Evolutionary conservation across 1,140 invertebrate genomes (phyloP).

Genomic region (Hyphantria cunea): DNA sequence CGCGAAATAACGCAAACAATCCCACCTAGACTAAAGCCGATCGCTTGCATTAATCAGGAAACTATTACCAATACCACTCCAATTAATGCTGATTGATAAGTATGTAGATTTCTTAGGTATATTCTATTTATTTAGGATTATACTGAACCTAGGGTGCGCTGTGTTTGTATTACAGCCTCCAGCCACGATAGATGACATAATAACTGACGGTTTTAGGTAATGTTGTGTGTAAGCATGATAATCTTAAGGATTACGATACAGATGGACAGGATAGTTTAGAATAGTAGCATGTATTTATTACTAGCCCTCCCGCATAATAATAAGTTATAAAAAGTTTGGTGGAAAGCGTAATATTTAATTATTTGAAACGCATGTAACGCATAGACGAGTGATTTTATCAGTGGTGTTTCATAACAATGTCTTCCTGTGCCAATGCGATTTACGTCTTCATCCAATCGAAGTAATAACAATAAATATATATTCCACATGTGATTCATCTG

Average conservation of each 20-base stretch:
- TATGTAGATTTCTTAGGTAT: slow-evolving; percentile 24
- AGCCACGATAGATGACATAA: no score
- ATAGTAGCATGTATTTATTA: no score
- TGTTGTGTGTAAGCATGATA: no score
- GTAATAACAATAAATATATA: slow-evolving; percentile 73
- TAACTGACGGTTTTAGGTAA: no score
- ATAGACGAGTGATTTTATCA: slow-evolving; percentile 40
- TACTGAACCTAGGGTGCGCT: no score
- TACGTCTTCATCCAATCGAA: slow-evolving; percentile 42
- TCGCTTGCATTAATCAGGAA: slow-evolving; percentile 59
- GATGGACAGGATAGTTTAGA: no score
- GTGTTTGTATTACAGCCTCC: no score
- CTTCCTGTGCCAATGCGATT: slow-evolving; percentile 40
- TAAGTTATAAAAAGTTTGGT: neutral
- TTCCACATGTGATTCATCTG: slow-evolving; percentile 51
- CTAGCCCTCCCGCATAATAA: neutral
- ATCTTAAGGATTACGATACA: no score
- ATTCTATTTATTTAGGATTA: no score
- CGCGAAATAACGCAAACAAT: slow-evolving; percentile 60
- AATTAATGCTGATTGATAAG: slow-evolving; percentile 54
- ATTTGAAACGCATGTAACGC: slow-evolving; percentile 22
- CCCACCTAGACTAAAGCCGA: slow-evolving; percentile 54
- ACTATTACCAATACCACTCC: slow-evolving; percentile 58
- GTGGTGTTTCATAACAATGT: slow-evolving; percentile 30
- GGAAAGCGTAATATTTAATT: slow-evolving; percentile 4